These are phyloP conservation scores for Xerus inauris DNA, from an alignment of 2,113 vertebrate species.

Conservation along the genomic window DNA sequence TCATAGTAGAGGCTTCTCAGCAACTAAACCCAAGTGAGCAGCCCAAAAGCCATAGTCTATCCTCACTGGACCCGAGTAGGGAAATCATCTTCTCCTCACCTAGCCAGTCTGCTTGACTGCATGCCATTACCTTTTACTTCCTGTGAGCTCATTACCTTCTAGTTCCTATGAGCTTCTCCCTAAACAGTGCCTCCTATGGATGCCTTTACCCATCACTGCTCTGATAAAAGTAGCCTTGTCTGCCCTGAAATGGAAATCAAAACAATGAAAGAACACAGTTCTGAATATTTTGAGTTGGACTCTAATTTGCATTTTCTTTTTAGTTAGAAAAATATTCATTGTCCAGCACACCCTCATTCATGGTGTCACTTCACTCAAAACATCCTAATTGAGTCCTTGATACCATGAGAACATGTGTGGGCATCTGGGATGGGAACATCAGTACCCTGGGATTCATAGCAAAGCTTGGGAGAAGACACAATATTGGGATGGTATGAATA, in stretches of 20 bases:
- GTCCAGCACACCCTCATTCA: neutral
- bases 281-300: constrained; percentile 10
- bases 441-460: neutral
- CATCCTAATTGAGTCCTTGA: too few species aligned
- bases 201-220: neutral
- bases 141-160: neutral
- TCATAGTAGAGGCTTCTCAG: neutral
- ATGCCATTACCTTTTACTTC: neutral
- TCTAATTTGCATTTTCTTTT: neutral
- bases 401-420: fast-evolving
- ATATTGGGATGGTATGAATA: neutral
- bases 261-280: neutral
- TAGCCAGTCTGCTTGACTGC: neutral
- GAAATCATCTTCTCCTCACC: neutral
- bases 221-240: neutral
- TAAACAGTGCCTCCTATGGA: neutral
- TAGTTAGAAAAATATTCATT: neutral
- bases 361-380: neutral
- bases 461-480: neutral
- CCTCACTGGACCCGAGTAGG: neutral
- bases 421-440: neutral
- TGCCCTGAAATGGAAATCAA: neutral
- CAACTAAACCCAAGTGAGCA: neutral
- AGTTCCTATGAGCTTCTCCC: neutral
- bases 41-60: neutral